These are phyloP conservation scores for Eupithecia exiguata DNA, from an alignment of 2,888 invertebrate genomes.

Conservation along the genomic window DNA sequence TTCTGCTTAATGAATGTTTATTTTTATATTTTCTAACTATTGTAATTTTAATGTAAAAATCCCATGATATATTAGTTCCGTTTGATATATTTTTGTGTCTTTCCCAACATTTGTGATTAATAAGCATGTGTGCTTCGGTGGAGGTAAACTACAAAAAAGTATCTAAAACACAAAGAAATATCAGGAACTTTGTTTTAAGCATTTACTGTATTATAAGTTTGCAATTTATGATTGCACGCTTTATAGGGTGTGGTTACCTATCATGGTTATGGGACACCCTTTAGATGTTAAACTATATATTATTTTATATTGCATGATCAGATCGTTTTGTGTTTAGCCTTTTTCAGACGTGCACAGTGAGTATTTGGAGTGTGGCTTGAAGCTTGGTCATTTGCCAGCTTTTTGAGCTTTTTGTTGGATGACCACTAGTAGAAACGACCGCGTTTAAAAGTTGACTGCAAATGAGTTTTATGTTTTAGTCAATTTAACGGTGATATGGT, in stretches of 20 bases:
- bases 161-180: conserved; percentile 28
- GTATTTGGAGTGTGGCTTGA: not conserved
- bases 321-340: conserved; percentile 62
- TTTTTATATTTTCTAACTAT: not conserved
- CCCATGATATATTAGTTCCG: conserved; percentile 15
- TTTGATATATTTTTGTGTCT: conserved; percentile 33
- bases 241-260: conserved; percentile 63
- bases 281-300: conserved; percentile 43
- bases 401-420: not conserved
- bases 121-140: conserved; percentile 23
- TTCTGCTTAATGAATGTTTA: conserved; percentile 1
- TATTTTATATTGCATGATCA: conserved; percentile 60
- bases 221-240: conserved; percentile 40
- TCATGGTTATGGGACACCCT: conserved; percentile 64
- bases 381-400: not conserved
- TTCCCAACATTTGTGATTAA: conserved; percentile 13
- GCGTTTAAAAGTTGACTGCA: not conserved
- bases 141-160: conserved; percentile 14
- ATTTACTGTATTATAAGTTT: conserved; percentile 38
- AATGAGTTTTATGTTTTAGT: not conserved
- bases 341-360: conserved; percentile 37
- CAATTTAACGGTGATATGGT: not conserved
- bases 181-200: conserved; percentile 27
- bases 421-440: not conserved
- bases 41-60: conserved; percentile 18